A percentile compares a stretch with the other conserved stretches of the same genome.
These are phyloP conservation scores for Chloroclystis v-ata DNA, from an alignment of 2,888 invertebrate species.

Conservation along the genomic window DNA sequence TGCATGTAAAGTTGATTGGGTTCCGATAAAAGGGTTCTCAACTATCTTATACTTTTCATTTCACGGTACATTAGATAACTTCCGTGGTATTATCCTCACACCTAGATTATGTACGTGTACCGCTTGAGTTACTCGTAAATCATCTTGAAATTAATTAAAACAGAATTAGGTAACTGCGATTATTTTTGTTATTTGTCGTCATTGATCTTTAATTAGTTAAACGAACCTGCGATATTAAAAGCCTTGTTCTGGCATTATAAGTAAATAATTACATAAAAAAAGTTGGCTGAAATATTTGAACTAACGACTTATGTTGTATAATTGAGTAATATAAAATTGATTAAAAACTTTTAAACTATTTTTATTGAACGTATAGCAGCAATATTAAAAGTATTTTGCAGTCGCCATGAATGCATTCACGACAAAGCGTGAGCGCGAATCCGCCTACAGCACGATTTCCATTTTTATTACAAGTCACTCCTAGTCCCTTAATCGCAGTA, in stretches of 20 bases:
- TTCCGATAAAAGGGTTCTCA: conserved; percentile 17
- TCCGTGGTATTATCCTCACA: conserved; percentile 2
- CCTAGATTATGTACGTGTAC: neutral
- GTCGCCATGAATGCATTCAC: conserved; percentile 21
- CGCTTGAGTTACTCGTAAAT: neutral
- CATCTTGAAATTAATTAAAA: too few species aligned
- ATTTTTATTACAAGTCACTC: conserved; percentile 48
- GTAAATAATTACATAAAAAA: too few species aligned
- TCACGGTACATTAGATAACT: conserved; percentile 30
- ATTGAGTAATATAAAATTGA: too few species aligned
- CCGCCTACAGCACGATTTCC: conserved; percentile 43
- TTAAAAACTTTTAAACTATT: too few species aligned
- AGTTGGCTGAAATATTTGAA: too few species aligned
- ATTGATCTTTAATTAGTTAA: too few species aligned
- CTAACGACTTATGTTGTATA: too few species aligned
- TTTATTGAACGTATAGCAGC: neutral
- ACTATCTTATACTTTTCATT: conserved; percentile 36
- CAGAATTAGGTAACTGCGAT: too few species aligned
- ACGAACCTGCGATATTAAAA: too few species aligned
- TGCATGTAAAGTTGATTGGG: conserved; percentile 11
- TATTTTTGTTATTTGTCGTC: too few species aligned
- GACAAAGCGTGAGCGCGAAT: conserved; percentile 28
- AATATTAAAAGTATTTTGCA: neutral
- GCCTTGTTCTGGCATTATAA: too few species aligned
- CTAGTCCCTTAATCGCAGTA: conserved; percentile 25